phyloP scores from a whole-genome alignment of 2,113 vertebrate species.

The Uropsilus gracilis region DNA sequence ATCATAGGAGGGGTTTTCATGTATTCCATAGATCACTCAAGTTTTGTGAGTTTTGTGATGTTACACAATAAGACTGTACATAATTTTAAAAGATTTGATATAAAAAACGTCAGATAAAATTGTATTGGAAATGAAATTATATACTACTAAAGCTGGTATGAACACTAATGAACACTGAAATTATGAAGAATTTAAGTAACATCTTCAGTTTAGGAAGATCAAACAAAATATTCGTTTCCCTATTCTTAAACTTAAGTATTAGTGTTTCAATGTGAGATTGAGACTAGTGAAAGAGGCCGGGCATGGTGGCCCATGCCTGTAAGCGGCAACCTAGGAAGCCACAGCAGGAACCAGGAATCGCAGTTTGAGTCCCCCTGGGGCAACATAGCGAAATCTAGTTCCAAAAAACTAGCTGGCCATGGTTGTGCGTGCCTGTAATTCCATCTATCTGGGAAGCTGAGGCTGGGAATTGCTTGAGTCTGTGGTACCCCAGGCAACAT shows the following conservation, averaged over 20 bases:
- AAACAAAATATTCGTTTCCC: not conserved
- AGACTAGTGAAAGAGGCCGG: no score
- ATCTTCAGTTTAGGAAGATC: not conserved
- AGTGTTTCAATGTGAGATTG: not conserved
- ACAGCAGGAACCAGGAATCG: no score
- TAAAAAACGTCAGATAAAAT: conserved; percentile 18
- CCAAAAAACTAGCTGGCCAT: no score
- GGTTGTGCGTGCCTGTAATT: no score
- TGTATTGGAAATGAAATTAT: not conserved
- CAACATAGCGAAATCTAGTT: no score
- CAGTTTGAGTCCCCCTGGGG: no score
- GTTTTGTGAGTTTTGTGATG: not conserved
- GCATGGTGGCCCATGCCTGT: no score
- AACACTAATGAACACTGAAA: not conserved
- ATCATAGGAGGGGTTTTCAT: not conserved
- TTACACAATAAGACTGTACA: not conserved
- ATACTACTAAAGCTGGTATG: not conserved
- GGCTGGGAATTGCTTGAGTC: no score
- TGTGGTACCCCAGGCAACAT: no score
- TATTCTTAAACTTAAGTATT: not conserved
- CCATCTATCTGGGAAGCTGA: no score
- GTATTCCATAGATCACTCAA: not conserved
- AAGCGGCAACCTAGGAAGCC: no score
- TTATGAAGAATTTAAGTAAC: not conserved
- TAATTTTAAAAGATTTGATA: not conserved